phyloP scores from a whole-genome alignment of 1,140 invertebrate genomes.

The Pseudomyrmex concolor region DNA sequence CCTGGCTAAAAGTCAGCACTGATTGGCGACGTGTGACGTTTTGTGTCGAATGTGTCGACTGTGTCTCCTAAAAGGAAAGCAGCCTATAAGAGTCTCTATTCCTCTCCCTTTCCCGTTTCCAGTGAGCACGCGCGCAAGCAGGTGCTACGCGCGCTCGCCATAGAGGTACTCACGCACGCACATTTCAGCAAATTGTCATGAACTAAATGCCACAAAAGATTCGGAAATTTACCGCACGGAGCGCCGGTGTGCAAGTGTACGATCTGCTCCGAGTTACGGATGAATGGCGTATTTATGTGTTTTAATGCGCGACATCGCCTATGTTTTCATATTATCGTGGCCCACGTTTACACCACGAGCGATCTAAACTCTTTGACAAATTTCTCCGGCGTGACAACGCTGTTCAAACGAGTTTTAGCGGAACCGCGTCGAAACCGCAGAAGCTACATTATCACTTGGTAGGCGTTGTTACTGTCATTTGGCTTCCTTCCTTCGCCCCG shows the following conservation, averaged over 20 bases:
- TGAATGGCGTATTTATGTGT: constrained; percentile 72
- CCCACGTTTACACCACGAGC: not conserved
- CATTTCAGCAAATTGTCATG: constrained; percentile 74
- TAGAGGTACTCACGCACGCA: constrained; percentile 35
- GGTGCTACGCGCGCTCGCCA: constrained; percentile 35
- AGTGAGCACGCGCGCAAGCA: not conserved
- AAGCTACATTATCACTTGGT: constrained; percentile 52
- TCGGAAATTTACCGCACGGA: constrained; percentile 66
- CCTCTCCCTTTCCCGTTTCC: constrained; percentile 43
- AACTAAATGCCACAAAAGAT: constrained; percentile 73
- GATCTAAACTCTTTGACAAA: constrained; percentile 5
- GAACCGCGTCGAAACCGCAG: constrained; percentile 56
- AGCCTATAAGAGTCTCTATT: no score
- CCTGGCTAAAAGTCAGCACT: no score
- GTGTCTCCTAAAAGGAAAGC: no score
- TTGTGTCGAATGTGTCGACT: no score
- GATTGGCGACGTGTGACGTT: no score
- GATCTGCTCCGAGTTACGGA: constrained; percentile 62
- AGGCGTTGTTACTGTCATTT: constrained; percentile 80
- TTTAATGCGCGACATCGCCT: constrained; percentile 63
- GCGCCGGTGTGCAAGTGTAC: constrained; percentile 67
- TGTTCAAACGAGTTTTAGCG: not conserved
- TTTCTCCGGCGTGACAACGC: not conserved
- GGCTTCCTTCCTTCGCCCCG: constrained; percentile 65
- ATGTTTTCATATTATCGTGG: constrained; percentile 55